Percentiles rank a stretch among this genome's conserved stretches.
These are phyloP conservation scores for Myiopsitta monachus DNA, from an alignment of 2,113 vertebrate species.

Conservation along the genomic window DNA sequence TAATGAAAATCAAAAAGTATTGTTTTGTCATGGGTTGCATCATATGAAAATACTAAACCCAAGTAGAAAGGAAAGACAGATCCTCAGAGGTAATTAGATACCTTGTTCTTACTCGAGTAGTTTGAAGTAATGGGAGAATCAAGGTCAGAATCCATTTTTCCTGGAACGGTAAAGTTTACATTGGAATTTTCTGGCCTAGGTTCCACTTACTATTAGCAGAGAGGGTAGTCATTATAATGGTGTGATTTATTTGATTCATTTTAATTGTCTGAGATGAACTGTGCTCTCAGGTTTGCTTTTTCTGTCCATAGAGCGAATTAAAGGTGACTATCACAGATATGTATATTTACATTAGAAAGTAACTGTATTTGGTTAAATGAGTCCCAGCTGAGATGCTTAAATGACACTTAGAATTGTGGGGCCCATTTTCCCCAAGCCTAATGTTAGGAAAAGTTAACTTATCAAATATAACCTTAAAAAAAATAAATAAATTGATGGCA, in stretches of 20 bases:
- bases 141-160: neutral
- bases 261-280: neutral
- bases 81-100: neutral
- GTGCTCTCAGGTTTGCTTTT: neutral
- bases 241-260: neutral
- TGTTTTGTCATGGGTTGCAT: neutral
- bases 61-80: neutral
- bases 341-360: neutral
- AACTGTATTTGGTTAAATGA: neutral
- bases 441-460: neutral
- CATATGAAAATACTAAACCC: neutral
- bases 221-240: neutral
- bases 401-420: neutral
- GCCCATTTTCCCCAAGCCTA: neutral
- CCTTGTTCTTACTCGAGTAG: neutral
- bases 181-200: neutral
- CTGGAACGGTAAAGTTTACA: neutral
- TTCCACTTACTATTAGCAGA: neutral
- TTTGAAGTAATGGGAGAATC: neutral
- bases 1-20: neutral
- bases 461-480: neutral
- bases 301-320: neutral
- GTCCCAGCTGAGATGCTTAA: neutral
- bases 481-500: neutral
- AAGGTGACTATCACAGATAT: neutral